Percentiles rank a stretch among this genome's conserved stretches.
Conservation (phyloP, 2,888 invertebrate species). For the Strigamia crassipes region DNA sequence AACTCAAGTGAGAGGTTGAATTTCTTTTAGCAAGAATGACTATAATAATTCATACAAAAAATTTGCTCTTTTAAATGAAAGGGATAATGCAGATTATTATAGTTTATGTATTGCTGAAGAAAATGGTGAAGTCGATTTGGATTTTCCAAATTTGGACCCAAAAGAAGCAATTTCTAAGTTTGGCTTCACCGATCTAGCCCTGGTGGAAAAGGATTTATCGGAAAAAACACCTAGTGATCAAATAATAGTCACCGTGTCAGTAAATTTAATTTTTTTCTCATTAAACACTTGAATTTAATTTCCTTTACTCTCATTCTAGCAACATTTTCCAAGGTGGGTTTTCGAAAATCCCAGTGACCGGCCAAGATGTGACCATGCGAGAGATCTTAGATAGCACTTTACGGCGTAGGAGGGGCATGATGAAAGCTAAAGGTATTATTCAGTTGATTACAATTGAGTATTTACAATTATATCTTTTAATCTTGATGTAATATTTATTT, state of each 20-base stretch:
- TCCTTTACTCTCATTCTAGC: not conserved
- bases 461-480: not conserved
- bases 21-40: too few species aligned
- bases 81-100: constrained; percentile 71
- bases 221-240: constrained; percentile 44
- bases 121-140: constrained; percentile 91
- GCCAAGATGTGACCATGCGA: constrained; percentile 50
- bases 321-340: constrained; percentile 49
- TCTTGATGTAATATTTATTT: not conserved
- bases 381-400: constrained; percentile 52
- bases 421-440: constrained; percentile 48
- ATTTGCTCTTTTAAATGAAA: constrained; percentile 55
- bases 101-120: constrained; percentile 94
- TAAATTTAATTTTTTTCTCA: constrained; percentile 42
- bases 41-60: too few species aligned
- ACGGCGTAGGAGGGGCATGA: constrained; percentile 50
- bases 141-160: constrained; percentile 87
- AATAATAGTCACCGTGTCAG: constrained; percentile 58
- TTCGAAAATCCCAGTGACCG: constrained; percentile 58
- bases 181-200: constrained; percentile 84
- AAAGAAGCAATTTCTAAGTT: constrained; percentile 90
- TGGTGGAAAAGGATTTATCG: constrained; percentile 70
- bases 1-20: constrained; percentile 56
- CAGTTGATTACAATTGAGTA: constrained; percentile 23
- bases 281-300: not conserved